Conservation (phyloP, 2,888 invertebrate species). For the Ischnura elegans region DNA sequence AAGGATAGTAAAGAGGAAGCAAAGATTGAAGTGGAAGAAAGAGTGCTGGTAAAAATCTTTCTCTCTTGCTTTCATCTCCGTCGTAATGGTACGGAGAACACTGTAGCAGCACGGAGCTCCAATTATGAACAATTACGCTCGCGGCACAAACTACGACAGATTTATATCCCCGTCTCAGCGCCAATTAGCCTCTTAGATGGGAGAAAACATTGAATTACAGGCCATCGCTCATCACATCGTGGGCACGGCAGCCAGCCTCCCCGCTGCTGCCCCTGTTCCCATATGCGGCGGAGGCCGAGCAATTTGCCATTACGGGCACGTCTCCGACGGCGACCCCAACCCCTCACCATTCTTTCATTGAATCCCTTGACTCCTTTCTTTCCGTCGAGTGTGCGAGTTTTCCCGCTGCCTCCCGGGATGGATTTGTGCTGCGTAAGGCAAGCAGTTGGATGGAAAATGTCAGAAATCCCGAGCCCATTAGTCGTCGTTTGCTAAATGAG, state of each 20-base stretch:
- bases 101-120: constrained; percentile 46
- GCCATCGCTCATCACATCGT: constrained; percentile 48
- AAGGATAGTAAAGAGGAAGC: not conserved
- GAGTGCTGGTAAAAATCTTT: not conserved
- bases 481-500: not conserved
- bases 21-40: not conserved
- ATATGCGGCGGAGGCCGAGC: constrained; percentile 24
- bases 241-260: not conserved
- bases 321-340: constrained; percentile 24
- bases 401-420: not conserved
- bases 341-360: constrained; percentile 46
- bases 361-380: not conserved
- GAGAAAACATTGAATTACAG: constrained; percentile 65
- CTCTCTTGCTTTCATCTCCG: not conserved
- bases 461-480: constrained; percentile 30
- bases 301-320: constrained; percentile 66
- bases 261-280: not conserved
- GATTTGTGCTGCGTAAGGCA: constrained; percentile 13
- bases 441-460: not conserved
- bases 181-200: constrained; percentile 64
- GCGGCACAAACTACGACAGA: constrained; percentile 61
- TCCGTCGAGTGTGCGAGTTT: not conserved
- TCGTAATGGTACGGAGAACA: constrained; percentile 42
- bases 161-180: constrained; percentile 55
- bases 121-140: constrained; percentile 64